Evolutionary conservation across 2,113 vertebrate species (phyloP).

Genomic region (Brachyistius frenatus): DNA sequence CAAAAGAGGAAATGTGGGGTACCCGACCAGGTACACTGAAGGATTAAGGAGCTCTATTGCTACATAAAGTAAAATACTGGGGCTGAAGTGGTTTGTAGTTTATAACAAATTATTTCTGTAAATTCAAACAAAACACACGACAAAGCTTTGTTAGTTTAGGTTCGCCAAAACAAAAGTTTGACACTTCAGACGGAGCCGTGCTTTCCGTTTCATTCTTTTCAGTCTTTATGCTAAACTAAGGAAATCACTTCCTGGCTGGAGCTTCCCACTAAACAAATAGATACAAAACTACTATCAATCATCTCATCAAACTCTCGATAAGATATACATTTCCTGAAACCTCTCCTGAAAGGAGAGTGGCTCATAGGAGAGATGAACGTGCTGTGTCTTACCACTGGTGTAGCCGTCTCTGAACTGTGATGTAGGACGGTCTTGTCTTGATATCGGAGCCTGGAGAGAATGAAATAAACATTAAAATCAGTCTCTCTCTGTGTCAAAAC

Average conservation of each 20-base stretch:
- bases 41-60: background rate
- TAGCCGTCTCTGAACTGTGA: slow-evolving; percentile 88
- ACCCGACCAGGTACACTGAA: background rate
- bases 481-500: background rate
- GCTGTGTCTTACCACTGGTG: slow-evolving; percentile 89
- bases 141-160: too few relatives aligned
- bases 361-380: background rate
- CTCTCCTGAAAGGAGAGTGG: too few relatives aligned
- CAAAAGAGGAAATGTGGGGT: background rate
- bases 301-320: too few relatives aligned
- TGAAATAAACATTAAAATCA: slow-evolving; percentile 18
- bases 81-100: background rate
- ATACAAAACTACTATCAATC: too few relatives aligned
- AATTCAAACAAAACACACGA: slow-evolving; percentile 7
- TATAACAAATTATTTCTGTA: background rate
- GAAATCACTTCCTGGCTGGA: too few relatives aligned
- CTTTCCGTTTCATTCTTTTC: too few relatives aligned
- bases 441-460: slow-evolving; percentile 77
- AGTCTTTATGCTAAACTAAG: too few relatives aligned
- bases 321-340: too few relatives aligned
- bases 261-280: too few relatives aligned
- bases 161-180: too few relatives aligned
- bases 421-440: slow-evolving; percentile 76
- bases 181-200: too few relatives aligned
- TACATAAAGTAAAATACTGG: background rate